Base-by-base conservation (phyloP, 2,113 vertebrate genomes). In the Ariopsis seemanni region DNA sequence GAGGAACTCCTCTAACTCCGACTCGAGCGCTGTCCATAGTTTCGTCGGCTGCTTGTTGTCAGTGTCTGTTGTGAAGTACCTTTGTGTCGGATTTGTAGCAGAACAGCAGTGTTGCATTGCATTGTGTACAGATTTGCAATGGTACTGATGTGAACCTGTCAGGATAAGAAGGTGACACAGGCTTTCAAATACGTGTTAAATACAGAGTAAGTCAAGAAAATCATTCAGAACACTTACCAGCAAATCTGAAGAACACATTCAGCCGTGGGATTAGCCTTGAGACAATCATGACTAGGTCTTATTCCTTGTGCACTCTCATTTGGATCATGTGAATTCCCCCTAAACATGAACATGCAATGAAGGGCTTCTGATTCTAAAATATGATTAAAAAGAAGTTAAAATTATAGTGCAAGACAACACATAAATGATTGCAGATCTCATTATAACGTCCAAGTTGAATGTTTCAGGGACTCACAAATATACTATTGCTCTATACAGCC, bases 1-100 rank as follows among this genome's bases (percentile, higher is more conserved):
- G 2, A 99, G 94, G 57, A 96, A 88, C 74, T 99, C 97, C 5
- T 99, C 97, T 82, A 99, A 93, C 15, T 97, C 97, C 0, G 95
- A 93, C 57, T 96, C 96, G 14, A 96, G 88, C 0, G 88, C 89
- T 9, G 91, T 89, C 94, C 95, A 96, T 55, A 72, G 94, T 75
- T 93, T 92, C 7, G 95, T 91, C 0, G 94, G 94, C 1, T 92
- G 85, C 17, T 90, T 93, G 14, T 93, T 94, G 92, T 91, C 93
- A 1, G 95, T 87, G 0, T 96, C 95, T 0, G 95, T 95, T 79
- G 95, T 92, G 62, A 95, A 97, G 60, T 2, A 90, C 84, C 91
- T 91, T 0, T 55, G 84, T 92, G 91, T 92, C 5, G 85, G 81
- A 71, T 85, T 88, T 8, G 88, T 80, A 34, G 90, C 34, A 57